A percentile compares a stretch with the other conserved stretches of the same genome.
Evolutionary conservation across 2,113 vertebrate species (phyloP).

Genomic region (Triplophysa tibetana): DNA sequence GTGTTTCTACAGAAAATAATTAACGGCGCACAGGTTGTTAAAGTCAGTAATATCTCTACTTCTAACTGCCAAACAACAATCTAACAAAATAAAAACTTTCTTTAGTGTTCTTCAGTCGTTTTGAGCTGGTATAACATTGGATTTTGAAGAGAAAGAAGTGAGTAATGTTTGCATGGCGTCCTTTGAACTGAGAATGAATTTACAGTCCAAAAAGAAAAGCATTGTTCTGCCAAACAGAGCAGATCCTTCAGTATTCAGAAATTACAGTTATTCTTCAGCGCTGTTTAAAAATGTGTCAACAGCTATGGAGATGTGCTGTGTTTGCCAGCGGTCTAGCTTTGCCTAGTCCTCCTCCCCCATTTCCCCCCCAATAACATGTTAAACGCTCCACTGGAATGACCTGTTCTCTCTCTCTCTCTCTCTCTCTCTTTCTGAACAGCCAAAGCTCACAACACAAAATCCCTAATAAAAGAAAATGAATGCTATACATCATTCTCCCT

Average conservation of each 20-base stretch:
- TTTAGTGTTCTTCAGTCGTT: neutral
- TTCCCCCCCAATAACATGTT: slow-evolving; percentile 49
- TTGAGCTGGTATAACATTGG: slow-evolving; percentile 8
- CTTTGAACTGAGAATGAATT: slow-evolving; percentile 10
- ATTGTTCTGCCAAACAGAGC: slow-evolving; percentile 66
- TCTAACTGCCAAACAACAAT: neutral
- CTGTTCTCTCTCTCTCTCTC: slow-evolving; percentile 32
- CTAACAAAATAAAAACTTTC: neutral
- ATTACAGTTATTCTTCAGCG: slow-evolving; percentile 73
- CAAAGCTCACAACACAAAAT: slow-evolving; percentile 61
- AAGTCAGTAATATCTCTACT: no score
- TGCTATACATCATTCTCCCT: slow-evolving; percentile 64
- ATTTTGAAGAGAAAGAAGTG: slow-evolving; percentile 15
- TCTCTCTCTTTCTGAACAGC: slow-evolving; percentile 42
- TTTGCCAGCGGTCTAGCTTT: slow-evolving; percentile 43
- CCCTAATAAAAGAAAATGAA: slow-evolving; percentile 67
- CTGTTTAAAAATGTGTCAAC: slow-evolving; percentile 73
- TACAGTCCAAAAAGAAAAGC: slow-evolving; percentile 42
- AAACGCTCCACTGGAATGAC: slow-evolving; percentile 47
- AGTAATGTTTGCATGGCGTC: slow-evolving; percentile 18
- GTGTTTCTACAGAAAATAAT: no score
- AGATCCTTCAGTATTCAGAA: slow-evolving; percentile 66
- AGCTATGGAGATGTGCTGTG: slow-evolving; percentile 59
- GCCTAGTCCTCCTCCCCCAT: slow-evolving; percentile 6
- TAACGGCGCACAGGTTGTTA: no score